Percentiles rank a stretch among this genome's conserved stretches.
phyloP scores from a whole-genome alignment of 2,113 vertebrate species.

The Salminus brasiliensis region DNA sequence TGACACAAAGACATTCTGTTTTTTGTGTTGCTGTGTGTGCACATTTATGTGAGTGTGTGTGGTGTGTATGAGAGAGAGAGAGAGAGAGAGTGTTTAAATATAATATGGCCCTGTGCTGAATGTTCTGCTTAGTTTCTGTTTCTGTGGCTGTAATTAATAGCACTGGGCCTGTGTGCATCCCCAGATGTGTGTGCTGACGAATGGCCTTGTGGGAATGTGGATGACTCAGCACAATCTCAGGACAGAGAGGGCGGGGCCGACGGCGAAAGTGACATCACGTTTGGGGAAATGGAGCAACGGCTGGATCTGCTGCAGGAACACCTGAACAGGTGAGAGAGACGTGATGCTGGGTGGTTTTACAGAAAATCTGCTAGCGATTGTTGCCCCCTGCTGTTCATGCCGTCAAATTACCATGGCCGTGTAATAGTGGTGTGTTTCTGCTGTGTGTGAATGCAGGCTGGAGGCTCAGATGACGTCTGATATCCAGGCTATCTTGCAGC shows the following conservation, averaged over 20 bases:
- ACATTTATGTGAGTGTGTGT: not conserved
- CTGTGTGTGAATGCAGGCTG: constrained; percentile 74
- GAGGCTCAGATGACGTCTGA: constrained; percentile 96
- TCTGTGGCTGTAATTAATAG: constrained; percentile 33
- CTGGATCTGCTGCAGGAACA: constrained; percentile 95
- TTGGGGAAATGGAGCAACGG: constrained; percentile 93
- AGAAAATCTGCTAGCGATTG: not conserved
- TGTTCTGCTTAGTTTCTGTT: constrained; percentile 16
- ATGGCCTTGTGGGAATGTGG: constrained; percentile 78
- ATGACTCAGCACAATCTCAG: constrained; percentile 73
- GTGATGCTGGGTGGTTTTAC: not conserved
- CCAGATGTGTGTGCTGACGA: constrained; percentile 76
- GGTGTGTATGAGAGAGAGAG: constrained; percentile 5
- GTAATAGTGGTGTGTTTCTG: not conserved
- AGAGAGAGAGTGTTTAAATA: constrained; percentile 26
- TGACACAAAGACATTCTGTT: no score
- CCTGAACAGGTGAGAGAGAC: constrained; percentile 86
- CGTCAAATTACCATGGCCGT: not conserved
- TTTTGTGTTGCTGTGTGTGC: not conserved
- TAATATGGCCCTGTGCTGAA: not conserved
- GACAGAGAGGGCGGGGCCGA: constrained; percentile 81
- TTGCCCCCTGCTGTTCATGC: constrained; percentile 37
- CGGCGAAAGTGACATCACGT: constrained; percentile 91
- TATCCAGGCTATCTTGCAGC: constrained; percentile 93
- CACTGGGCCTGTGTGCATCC: constrained; percentile 25